Percentiles rank a stretch among this genome's conserved stretches.
Evolutionary conservation across 1,140 invertebrate species (phyloP).

Genomic region (Pygmarrhopalites habei): DNA sequence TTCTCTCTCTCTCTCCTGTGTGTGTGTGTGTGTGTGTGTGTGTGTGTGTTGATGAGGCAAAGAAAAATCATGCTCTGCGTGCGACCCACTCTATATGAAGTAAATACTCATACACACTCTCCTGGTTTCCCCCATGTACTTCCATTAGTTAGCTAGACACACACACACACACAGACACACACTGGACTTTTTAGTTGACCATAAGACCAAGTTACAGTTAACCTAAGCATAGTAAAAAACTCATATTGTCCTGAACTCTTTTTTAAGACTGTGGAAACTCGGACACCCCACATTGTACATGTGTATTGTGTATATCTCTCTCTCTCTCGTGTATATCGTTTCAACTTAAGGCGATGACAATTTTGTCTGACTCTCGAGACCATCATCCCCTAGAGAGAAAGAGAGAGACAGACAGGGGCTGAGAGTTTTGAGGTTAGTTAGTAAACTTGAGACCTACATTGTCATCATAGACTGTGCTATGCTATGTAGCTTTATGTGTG

Average conservation of each 20-base stretch:
- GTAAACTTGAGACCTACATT: conserved; percentile 2
- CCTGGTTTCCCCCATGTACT: neutral
- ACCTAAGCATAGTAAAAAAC: neutral
- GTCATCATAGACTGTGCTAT: neutral
- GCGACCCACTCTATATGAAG: conserved; percentile 7
- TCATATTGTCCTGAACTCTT: conserved; percentile 12
- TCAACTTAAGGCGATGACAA: neutral
- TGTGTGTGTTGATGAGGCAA: no score
- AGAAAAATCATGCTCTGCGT: conserved; percentile 13
- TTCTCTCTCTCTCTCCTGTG: no score
- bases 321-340: neutral
- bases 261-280: conserved; percentile 25
- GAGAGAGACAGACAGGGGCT: neutral
- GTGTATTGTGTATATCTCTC: no score
- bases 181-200: conserved; percentile 8
- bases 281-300: conserved; percentile 13
- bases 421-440: conserved; percentile 2
- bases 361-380: neutral
- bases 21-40: no score
- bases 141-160: neutral
- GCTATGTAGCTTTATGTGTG: neutral
- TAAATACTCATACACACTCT: neutral
- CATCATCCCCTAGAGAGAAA: no score
- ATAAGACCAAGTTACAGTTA: conserved; percentile 22
- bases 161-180: neutral